Evolutionary conservation across 2,113 vertebrate genomes (phyloP).

Genomic region (Pteropus alecto): DNA sequence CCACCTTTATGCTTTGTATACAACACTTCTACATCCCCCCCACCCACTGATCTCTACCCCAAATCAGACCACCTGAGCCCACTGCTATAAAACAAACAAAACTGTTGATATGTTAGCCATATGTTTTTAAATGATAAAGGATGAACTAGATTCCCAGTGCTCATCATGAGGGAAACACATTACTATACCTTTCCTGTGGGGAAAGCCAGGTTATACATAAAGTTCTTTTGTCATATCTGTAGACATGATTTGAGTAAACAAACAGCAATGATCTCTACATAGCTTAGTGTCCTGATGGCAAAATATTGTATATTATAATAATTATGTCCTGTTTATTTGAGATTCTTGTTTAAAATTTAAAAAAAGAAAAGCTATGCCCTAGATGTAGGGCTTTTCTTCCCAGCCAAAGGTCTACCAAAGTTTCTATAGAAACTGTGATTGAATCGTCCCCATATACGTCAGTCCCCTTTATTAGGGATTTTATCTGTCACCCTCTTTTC

Average conservation of each 20-base stretch:
- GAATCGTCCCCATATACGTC: slow-evolving; percentile 83
- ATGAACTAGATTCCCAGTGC: slow-evolving; percentile 78
- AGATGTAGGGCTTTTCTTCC: slow-evolving; percentile 88
- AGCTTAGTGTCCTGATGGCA: slow-evolving; percentile 81
- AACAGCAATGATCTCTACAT: slow-evolving; percentile 77
- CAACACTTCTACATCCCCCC: background rate
- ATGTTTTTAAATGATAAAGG: slow-evolving; percentile 80
- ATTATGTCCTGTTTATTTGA: slow-evolving; percentile 88
- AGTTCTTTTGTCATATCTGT: slow-evolving; percentile 80
- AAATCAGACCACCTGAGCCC: slow-evolving; percentile 63
- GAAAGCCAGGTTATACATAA: slow-evolving; percentile 75
- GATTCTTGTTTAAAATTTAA: slow-evolving; percentile 83
- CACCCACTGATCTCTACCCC: background rate
- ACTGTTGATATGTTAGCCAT: slow-evolving; percentile 77
- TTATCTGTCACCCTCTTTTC: slow-evolving; percentile 82
- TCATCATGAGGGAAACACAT: slow-evolving; percentile 78
- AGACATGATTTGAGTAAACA: slow-evolving; percentile 77
- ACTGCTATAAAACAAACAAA: slow-evolving; percentile 33
- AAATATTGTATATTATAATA: slow-evolving; percentile 83
- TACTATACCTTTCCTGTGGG: slow-evolving; percentile 79
- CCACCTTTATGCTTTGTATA: slow-evolving; percentile 37
- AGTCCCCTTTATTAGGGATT: slow-evolving; percentile 84
- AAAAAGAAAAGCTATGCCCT: slow-evolving; percentile 85
- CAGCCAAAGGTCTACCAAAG: slow-evolving; percentile 88
- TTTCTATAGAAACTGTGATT: slow-evolving; percentile 90